Base-by-base conservation (phyloP, 37 sponge, comb jelly and placozoan species). In the Corticium candelabrum region DNA sequence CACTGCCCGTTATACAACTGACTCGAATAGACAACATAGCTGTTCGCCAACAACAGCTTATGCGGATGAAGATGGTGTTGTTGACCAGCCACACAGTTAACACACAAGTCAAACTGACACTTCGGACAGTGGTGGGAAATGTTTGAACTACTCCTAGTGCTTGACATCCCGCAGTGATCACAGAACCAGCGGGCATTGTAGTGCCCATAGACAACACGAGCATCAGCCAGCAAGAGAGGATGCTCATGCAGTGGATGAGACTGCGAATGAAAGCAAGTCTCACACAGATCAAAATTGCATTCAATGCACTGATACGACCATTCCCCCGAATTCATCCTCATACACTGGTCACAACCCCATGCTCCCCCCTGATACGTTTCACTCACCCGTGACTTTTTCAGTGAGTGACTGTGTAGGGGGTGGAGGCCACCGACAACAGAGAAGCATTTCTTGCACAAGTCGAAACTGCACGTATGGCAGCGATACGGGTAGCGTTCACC, bases 171-270 rank as follows among this genome's bases (percentile, higher is more conserved):
- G 36, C 73, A 70, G 73, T 70, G 31, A 4, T 70, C 36, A 34
- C 73, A 70, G 31, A 5, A 35, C 73, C 73, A 70, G 35, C 4
- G 4, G 5, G 31, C 73, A 5, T 34, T 70, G 29, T 70, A 4
- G 35, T 35, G 5, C 73, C 4, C 73, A 15, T 70, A 70, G 36
- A 5, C 5, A 4, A 70, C 73, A 32, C 31, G 5, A 32, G 35
- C 73, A 5, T 70, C 73, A 5, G 73, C 31, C 73, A 70, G 36
- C 5, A 4, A 5, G 29, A 70, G 73, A 4, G 73, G 73, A 15
- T 70, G 73, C 73, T 35, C 73, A 32, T 70, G 73, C 35, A 70
- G 73, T 32, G 73, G 73, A 70, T 70, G 73, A 35, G 31, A 7
- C 31, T 4, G 21, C 36, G 29, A 7, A 32, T 35, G 36, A 4